Percentiles rank a stretch among this genome's conserved stretches.
These are phyloP conservation scores for Pelecanus crispus DNA, from an alignment of 2,113 vertebrate genomes.

Conservation along the genomic window DNA sequence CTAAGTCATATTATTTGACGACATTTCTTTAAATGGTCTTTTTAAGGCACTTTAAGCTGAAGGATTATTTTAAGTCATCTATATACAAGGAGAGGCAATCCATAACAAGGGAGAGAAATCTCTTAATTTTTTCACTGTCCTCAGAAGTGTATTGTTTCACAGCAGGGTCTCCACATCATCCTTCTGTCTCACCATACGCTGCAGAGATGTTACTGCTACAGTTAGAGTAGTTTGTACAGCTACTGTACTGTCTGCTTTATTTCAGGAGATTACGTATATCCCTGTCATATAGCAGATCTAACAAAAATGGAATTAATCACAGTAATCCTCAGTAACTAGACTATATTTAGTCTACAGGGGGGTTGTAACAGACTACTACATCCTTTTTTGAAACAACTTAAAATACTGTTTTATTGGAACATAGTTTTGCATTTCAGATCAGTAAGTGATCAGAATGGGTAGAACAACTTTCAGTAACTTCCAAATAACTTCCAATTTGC, in stretches of 20 bases:
- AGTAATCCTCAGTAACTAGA: not conserved
- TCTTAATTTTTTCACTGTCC: not conserved
- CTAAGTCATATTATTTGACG: not conserved
- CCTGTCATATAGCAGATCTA: not conserved
- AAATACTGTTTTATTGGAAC: not conserved
- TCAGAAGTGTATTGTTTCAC: not conserved
- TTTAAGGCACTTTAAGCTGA: not conserved
- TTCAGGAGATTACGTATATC: not conserved
- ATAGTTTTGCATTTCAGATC: not conserved
- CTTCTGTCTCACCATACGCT: not conserved
- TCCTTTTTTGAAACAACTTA: not conserved
- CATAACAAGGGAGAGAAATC: not conserved
- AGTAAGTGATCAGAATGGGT: not conserved
- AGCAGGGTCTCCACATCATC: not conserved
- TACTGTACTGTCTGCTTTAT: not conserved
- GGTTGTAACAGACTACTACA: not conserved
- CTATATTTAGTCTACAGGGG: not conserved
- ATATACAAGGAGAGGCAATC: not conserved
- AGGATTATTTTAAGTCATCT: not conserved
- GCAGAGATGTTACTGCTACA: not conserved
- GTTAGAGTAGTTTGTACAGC: not conserved
- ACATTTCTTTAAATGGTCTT: not conserved
- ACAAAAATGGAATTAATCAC: not conserved
- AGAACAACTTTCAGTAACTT: not conserved
- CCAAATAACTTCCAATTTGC: not conserved